Conservation (phyloP, 1,140 invertebrate species). For the Cylas formicarius region DNA sequence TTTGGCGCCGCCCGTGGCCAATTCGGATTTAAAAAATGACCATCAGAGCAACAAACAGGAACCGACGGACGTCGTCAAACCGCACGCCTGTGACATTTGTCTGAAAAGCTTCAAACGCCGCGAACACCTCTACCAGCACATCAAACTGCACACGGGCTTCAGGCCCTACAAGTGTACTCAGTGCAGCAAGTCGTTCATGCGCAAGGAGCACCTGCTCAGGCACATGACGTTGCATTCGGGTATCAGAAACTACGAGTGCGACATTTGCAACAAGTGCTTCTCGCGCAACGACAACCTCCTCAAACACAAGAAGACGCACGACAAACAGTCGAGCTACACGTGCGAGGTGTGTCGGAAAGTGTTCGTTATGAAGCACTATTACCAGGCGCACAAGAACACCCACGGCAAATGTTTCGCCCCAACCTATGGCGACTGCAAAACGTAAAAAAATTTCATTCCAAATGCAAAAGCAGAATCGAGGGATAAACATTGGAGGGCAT, state of each 20-base stretch:
- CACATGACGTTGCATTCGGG: conserved; percentile 70
- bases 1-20: conserved; percentile 3
- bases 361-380: conserved; percentile 64
- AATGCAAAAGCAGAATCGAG: neutral
- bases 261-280: conserved; percentile 69
- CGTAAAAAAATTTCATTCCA: too few species aligned
- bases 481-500: too few species aligned
- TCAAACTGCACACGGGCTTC: conserved; percentile 63
- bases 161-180: conserved; percentile 56
- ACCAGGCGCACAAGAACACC: conserved; percentile 50
- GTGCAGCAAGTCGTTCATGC: conserved; percentile 66
- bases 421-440: too few species aligned
- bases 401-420: conserved; percentile 23
- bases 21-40: conserved; percentile 10
- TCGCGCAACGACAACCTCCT: conserved; percentile 69
- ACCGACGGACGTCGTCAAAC: conserved; percentile 13
- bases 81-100: conserved; percentile 49
- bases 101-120: conserved; percentile 53
- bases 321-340: conserved; percentile 57
- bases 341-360: conserved; percentile 67
- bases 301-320: conserved; percentile 63
- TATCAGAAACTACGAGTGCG: conserved; percentile 65
- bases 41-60: neutral
- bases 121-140: conserved; percentile 53
- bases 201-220: conserved; percentile 61